Evolutionary conservation across 2,113 vertebrate species (phyloP).

Genomic region (Capricornis sumatraensis): DNA sequence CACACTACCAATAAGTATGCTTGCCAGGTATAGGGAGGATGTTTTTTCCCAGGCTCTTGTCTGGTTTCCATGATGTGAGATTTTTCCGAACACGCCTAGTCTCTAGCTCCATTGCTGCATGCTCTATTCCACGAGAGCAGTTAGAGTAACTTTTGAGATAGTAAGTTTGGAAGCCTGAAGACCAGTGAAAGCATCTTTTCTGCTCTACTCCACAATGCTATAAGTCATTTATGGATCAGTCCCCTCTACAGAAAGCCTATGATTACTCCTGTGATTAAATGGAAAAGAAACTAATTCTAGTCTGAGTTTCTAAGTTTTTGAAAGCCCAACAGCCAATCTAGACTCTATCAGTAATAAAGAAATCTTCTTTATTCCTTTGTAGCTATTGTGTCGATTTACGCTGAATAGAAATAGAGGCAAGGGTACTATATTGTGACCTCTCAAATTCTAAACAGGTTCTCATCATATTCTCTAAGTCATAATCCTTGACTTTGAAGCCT

Average conservation of each 20-base stretch:
- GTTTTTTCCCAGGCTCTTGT: background rate
- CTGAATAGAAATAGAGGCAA: background rate
- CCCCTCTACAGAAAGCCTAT: background rate
- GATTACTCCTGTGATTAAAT: background rate
- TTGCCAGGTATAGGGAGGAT: rapidly evolving
- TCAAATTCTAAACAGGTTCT: background rate
- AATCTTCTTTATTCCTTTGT: background rate
- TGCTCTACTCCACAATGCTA: background rate
- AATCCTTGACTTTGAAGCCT: background rate
- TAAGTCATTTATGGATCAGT: background rate
- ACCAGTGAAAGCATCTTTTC: background rate
- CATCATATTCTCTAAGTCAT: background rate
- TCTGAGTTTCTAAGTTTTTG: background rate
- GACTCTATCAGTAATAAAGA: background rate
- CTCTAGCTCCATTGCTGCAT: background rate
- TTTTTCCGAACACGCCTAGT: background rate
- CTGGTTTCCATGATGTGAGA: background rate
- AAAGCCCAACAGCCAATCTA: background rate
- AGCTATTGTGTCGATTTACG: background rate
- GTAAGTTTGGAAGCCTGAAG: background rate
- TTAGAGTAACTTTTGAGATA: background rate
- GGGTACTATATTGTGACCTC: background rate
- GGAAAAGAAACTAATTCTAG: background rate
- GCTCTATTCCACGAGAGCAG: background rate
- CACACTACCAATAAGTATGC: background rate